Base-by-base conservation (phyloP, 2,888 invertebrate genomes). In the Amblyteles armatorius region DNA sequence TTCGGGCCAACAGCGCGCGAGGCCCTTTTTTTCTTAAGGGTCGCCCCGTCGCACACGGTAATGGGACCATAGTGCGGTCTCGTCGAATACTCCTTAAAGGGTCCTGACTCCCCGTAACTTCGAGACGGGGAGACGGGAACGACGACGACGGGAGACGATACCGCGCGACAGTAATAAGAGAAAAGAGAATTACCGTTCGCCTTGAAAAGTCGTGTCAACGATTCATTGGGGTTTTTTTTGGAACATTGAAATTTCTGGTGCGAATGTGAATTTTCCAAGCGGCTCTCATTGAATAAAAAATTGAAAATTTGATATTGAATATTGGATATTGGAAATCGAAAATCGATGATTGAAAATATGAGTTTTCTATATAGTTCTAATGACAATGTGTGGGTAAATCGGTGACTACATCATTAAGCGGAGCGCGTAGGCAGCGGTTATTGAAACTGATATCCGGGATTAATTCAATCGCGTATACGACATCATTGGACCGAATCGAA, bases 71-170 rank as follows among this genome's bases (percentile, higher is more conserved):
- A 71, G 74, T 63, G 76, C 78, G 83, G 69, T 60, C 80, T 72
- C 65, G 67, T 80, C 80, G 78, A 84, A 72, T 76, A 82, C 73
- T 81, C 84, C 84, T 87, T 87, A 84, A 87, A 85, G 78, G 76
- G 83, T 81, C 83, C 86, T 86, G 83, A 85, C 83, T 80, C 80
- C 79, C 79, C 68, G 84, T 26, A 50, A 71, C 50, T 50, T 78
- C 79, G 73, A 44, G 44, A 83, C 19, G 22, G 3, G 57, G 19
- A 57, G 71, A 50, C 29, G 40, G 6, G 40, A 48, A 63, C 79
- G 81, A 72, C 74, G 65, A 83, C 57, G 71, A 73, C 76, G 79
- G 86, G 84, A 85, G 68, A 73, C 72, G 76, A 68, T 68, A 60
- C 11, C 68, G 22, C 13, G 26, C 36, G 72, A 82, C 72, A 67